These are phyloP conservation scores for Drosophila melanica DNA, from an alignment of 1,140 invertebrate genomes.

Conservation along the genomic window DNA sequence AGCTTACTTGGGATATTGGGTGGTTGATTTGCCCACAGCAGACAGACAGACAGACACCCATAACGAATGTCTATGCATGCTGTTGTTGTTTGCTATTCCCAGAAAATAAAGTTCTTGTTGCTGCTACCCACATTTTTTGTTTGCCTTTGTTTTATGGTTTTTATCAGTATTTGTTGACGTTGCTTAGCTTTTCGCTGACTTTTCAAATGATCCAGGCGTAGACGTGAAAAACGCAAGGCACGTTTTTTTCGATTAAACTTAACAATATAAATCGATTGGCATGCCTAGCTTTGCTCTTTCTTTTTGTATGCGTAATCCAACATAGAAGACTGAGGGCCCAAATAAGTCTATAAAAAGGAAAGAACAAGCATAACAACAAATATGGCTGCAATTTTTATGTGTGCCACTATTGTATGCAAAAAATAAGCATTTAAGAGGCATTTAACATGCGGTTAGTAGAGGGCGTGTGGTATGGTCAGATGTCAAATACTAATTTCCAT, in stretches of 20 bases:
- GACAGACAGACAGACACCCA: slow-evolving; percentile 12
- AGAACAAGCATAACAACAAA: neutral
- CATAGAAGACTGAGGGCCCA: slow-evolving; percentile 13
- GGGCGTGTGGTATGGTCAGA: slow-evolving; percentile 8
- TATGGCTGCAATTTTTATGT: slow-evolving; percentile 30
- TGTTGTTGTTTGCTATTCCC: slow-evolving; percentile 16
- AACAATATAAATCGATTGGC: slow-evolving; percentile 73
- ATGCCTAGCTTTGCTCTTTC: slow-evolving; percentile 10
- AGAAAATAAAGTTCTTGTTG: slow-evolving; percentile 24
- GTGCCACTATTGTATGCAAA: slow-evolving; percentile 32
- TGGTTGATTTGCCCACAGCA: slow-evolving; percentile 43
- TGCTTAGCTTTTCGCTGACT: neutral
- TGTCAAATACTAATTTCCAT: slow-evolving; percentile 31
- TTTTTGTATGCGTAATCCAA: slow-evolving; percentile 49
- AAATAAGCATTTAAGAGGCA: neutral
- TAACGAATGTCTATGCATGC: slow-evolving; percentile 44
- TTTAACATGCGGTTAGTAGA: slow-evolving; percentile 17
- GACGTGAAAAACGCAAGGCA: neutral
- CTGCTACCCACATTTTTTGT: neutral
- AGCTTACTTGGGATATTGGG: slow-evolving; percentile 36
- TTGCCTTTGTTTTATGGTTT: slow-evolving; percentile 7
- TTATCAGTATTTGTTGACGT: slow-evolving; percentile 24
- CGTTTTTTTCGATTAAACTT: slow-evolving; percentile 72
- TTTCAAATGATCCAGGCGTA: slow-evolving; percentile 31
- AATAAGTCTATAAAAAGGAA: slow-evolving; percentile 57